Base-by-base conservation (phyloP, 1,140 invertebrate genomes). In the Calliphora vicina region DNA sequence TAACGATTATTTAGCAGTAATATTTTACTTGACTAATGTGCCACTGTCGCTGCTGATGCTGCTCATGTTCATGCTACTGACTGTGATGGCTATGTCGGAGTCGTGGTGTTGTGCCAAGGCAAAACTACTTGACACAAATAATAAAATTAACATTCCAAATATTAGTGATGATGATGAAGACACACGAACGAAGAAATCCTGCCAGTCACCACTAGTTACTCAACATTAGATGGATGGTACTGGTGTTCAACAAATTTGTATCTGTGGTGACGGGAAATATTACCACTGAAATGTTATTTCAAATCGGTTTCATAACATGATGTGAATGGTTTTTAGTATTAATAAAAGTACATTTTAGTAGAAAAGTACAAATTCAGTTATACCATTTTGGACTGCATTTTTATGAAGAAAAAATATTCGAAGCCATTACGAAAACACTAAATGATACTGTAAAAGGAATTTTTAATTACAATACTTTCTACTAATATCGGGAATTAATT, bases 51-150 rank as follows among this genome's bases (percentile, higher is more conserved):
- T 73, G 9, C 23, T 27, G 13, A 73, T 73, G 26, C 26, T 5
- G 27, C 27, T 15, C 13, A 74, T 5, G 27, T 15, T 15, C 13
- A 74, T 20, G 27, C 27, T 74, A 42, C 72, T 29, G 27, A 74
- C 72, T 74, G n/a, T 74, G 72, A 74, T 74, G 27, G 27, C 26
- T 74, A 74, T 4, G 27, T n/a, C 29, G 26, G 13, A 73, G 71
- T 73, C 71, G 25, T 73, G 71, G 71, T 73, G 72, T 20, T 74
- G 27, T 74, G 72, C 72, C 27, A 74, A 74, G 72, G 72, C 26
- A 74, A 73, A 74, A 74, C 26, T 74, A 74, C 72, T 74, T 74
- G 72, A 74, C 72, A 74, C 72, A 74, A 74, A 74, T 74, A 74
- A 74, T 35, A 74, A 74, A 27, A 74, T 74, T 74, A 74, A 74